These are phyloP conservation scores for Cheilosia urbana DNA, from an alignment of 2,888 invertebrate species.

Conservation along the genomic window DNA sequence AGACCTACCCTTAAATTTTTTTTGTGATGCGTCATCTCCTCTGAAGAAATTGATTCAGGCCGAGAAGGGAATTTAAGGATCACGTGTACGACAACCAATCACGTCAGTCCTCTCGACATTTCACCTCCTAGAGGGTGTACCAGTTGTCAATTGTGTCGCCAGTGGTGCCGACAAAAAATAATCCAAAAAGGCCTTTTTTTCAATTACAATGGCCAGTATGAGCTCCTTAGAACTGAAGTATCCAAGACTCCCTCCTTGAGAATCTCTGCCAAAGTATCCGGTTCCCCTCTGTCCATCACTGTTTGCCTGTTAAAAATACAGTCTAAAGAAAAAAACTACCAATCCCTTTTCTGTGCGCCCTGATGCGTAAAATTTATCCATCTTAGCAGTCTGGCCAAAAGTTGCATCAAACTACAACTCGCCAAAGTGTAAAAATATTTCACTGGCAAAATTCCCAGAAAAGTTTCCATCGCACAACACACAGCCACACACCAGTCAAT, in stretches of 20 bases:
- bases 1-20: too few relatives aligned
- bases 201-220: slow-evolving; percentile 16
- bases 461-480: slow-evolving; percentile 47
- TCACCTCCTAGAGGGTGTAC: too few relatives aligned
- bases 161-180: not conserved
- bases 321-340: not conserved
- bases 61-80: too few relatives aligned
- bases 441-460: slow-evolving; percentile 68
- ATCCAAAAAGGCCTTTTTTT: slow-evolving; percentile 1
- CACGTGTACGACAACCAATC: too few relatives aligned
- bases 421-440: slow-evolving; percentile 65
- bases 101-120: too few relatives aligned
- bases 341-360: slow-evolving; percentile 17
- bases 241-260: slow-evolving; percentile 13
- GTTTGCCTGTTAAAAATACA: not conserved
- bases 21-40: too few relatives aligned
- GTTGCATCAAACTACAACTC: slow-evolving; percentile 5
- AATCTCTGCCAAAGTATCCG: slow-evolving; percentile 52
- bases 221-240: not conserved
- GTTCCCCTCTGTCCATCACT: slow-evolving; percentile 3
- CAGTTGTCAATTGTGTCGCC: too few relatives aligned
- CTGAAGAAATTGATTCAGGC: too few relatives aligned
- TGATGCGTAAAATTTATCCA: slow-evolving; percentile 49
- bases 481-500: slow-evolving; percentile 29
- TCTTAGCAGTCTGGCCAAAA: slow-evolving; percentile 23